Conservation (phyloP, 2,113 vertebrate genomes). For the Calonectris borealis region DNA sequence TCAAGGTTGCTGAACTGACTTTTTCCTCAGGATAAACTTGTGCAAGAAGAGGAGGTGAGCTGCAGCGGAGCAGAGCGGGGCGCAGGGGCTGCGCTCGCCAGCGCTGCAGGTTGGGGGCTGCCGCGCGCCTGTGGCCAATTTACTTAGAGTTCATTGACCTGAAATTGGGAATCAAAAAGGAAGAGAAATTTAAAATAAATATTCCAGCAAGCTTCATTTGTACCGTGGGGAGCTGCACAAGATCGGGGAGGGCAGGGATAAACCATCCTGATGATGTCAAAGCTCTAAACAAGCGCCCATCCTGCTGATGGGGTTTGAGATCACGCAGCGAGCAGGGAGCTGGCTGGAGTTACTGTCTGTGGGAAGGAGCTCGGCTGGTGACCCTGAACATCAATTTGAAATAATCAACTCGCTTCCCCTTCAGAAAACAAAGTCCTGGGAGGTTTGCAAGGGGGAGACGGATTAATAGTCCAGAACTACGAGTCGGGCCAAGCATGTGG, state of each 20-base stretch:
- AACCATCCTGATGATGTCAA: not conserved
- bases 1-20: not conserved
- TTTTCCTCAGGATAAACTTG: not conserved
- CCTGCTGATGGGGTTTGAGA: not conserved
- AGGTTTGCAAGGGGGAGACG: not conserved
- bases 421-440: not conserved
- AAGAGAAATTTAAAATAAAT: not conserved
- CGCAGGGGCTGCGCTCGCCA: rapidly evolving
- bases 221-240: not conserved
- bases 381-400: not conserved
- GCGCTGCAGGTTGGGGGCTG: not conserved
- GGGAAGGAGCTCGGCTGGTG: not conserved
- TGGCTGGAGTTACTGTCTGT: not conserved
- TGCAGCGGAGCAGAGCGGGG: not conserved
- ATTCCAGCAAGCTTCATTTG: not conserved
- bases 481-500: not conserved
- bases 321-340: not conserved
- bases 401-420: not conserved
- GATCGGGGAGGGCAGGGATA: not conserved
- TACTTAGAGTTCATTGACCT: not conserved
- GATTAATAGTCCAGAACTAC: not conserved
- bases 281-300: not conserved
- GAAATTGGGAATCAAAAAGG: not conserved
- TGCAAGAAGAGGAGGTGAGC: not conserved
- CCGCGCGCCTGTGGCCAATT: not conserved